Evolutionary conservation across 2,888 invertebrate genomes (phyloP), one percentile per base, ranked within the genome.

Genomic region (Drosophila paracracens): DNA sequence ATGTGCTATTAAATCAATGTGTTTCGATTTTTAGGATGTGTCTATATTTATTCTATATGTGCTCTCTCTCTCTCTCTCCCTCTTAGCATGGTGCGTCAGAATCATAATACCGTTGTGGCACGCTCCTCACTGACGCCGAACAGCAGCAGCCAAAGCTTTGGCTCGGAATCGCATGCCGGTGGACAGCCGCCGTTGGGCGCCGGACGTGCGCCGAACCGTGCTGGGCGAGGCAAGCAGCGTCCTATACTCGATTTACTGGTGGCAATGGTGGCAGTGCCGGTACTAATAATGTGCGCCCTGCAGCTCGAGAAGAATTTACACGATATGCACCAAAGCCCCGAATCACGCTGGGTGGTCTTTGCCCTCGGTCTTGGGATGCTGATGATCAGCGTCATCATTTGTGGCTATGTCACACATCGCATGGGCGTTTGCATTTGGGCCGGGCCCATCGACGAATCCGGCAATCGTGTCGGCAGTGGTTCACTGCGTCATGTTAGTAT

Each of bases 361-460:
- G 93, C 93, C 4, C 80, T 94, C 33, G 94, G 93, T 27, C 89
- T 94, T 61, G 93, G 93, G 16, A 92, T 94, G 91, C 83, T 94
- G 21, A 76, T 93, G 18, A 91, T 94, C 27, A 93, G 93, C 56
- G 86, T 94, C 18, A 87, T 93, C 58, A 93, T 94, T 62, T 94
- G 93, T 62, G 93, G 93, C 68, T 94, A 94, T 90, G 93, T 94
- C 5, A 93, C 93, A 2, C 93, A 93, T 72, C 92, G 94, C 58
- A 92, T 94, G 91, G 94, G 94, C 50, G 92, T 93, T 16, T 94
- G 93, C 80, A 88, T 93, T 48, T 93, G 94, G 94, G 91, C 93
- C 8, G 93, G 93, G 18, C 93, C 93, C 57, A 91, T 92, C 40
- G 93, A 93, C 61, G 93, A 92, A 76, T 75, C 90, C 29, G 91